A percentile compares a stretch with the other conserved stretches of the same genome.
Evolutionary conservation across 2,888 invertebrate genomes (phyloP).

Genomic region (Chloroclystis v-ata): DNA sequence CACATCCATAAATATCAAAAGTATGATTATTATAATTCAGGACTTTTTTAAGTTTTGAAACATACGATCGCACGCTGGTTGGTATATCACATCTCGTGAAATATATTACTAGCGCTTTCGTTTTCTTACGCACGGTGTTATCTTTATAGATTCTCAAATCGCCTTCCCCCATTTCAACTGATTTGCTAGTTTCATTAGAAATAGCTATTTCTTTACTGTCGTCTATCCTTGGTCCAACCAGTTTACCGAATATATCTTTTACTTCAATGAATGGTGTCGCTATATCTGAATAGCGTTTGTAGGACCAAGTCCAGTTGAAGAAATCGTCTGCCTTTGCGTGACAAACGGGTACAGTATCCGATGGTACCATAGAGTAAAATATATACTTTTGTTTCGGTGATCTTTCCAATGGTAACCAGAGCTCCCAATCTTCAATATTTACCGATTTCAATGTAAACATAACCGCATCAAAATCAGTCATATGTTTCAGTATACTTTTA

Average conservation of each 20-base stretch:
- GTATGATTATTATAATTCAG: conserved; percentile 46
- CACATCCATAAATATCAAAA: conserved; percentile 73
- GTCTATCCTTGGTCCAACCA: conserved; percentile 46
- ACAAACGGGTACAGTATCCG: conserved; percentile 50
- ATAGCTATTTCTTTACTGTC: neutral
- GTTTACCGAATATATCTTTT: conserved; percentile 37
- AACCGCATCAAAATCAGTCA: conserved; percentile 54
- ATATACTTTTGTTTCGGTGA: conserved; percentile 54
- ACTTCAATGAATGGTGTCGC: conserved; percentile 59
- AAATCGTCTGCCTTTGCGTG: conserved; percentile 44
- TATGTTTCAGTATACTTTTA: conserved; percentile 38
- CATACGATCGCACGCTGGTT: conserved; percentile 38
- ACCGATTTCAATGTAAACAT: conserved; percentile 43
- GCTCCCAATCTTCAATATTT: conserved; percentile 34
- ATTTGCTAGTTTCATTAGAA: neutral
- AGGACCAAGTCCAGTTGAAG: conserved; percentile 72
- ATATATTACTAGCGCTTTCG: conserved; percentile 30
- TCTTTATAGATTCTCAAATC: neutral
- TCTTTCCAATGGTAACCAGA: conserved; percentile 41
- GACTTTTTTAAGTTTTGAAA: conserved; percentile 54
- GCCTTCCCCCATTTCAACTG: too few relatives aligned
- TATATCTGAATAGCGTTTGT: conserved; percentile 61
- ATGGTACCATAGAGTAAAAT: conserved; percentile 49
- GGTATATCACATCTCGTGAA: conserved; percentile 33
- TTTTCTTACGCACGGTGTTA: conserved; percentile 26